These are phyloP conservation scores for Anhinga rufa DNA, from an alignment of 2,113 vertebrate species.

Conservation along the genomic window DNA sequence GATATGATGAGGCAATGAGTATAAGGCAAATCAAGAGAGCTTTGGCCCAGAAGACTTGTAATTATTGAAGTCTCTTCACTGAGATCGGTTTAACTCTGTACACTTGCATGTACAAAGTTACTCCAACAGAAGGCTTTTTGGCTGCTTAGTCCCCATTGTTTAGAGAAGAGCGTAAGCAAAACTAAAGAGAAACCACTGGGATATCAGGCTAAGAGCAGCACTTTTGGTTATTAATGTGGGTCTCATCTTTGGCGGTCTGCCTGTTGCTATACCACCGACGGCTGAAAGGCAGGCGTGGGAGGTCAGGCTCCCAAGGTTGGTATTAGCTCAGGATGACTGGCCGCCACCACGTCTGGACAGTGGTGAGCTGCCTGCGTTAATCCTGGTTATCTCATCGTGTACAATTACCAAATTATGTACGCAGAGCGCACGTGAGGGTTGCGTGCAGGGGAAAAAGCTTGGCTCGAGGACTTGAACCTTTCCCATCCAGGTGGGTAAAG, in stretches of 20 bases:
- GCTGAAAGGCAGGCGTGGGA: background rate
- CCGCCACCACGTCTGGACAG: background rate
- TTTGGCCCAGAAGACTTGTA: background rate
- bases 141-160: background rate
- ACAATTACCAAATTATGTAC: background rate
- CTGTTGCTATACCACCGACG: background rate
- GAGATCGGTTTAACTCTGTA: background rate
- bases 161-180: background rate
- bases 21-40: background rate
- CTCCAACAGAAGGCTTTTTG: background rate
- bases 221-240: background rate
- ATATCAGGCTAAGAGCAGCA: background rate
- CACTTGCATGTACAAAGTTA: background rate
- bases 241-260: background rate
- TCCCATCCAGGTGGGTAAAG: background rate
- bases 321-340: background rate
- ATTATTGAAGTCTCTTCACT: background rate
- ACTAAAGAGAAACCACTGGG: background rate
- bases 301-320: background rate
- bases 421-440: fast-evolving
- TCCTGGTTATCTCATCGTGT: background rate
- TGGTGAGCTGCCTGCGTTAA: background rate
- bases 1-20: background rate
- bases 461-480: background rate
- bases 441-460: background rate